A percentile compares a stretch with the other conserved stretches of the same genome.
Conservation (phyloP, 2,888 invertebrate species). For the Phaonia tiefii region DNA sequence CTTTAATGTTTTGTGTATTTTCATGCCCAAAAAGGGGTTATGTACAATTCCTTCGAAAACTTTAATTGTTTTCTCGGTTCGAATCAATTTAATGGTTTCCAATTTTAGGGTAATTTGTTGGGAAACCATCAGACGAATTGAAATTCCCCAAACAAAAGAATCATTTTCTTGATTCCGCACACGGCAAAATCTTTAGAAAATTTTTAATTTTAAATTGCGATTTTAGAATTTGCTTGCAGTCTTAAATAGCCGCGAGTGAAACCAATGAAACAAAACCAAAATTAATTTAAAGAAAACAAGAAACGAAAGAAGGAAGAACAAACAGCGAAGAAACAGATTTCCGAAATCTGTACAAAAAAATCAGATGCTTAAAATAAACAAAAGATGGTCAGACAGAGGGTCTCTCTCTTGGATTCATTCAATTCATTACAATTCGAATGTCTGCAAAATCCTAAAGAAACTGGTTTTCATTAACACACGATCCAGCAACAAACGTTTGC, state of each 20-base stretch:
- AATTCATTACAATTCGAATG: not conserved
- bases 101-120: slow-evolving; percentile 54
- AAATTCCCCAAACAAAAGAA: slow-evolving; percentile 25
- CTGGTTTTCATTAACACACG: not conserved
- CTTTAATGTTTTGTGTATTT: no score
- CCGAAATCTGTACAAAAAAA: not conserved
- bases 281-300: slow-evolving; percentile 23
- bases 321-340: slow-evolving; percentile 1
- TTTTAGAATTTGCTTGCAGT: not conserved
- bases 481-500: no score
- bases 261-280: slow-evolving; percentile 45
- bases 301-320: slow-evolving; percentile 13
- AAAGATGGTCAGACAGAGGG: not conserved
- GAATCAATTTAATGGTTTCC: slow-evolving; percentile 36
- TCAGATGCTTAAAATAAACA: not conserved
- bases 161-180: no score
- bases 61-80: no score
- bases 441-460: not conserved
- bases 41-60: no score
- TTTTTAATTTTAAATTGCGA: not conserved
- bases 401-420: not conserved
- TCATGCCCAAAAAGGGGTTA: no score
- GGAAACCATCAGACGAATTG: no score
- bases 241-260: slow-evolving; percentile 65
- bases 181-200: no score